Evolutionary conservation across 2,888 invertebrate genomes (phyloP).

Genomic region (Clivina fossor): DNA sequence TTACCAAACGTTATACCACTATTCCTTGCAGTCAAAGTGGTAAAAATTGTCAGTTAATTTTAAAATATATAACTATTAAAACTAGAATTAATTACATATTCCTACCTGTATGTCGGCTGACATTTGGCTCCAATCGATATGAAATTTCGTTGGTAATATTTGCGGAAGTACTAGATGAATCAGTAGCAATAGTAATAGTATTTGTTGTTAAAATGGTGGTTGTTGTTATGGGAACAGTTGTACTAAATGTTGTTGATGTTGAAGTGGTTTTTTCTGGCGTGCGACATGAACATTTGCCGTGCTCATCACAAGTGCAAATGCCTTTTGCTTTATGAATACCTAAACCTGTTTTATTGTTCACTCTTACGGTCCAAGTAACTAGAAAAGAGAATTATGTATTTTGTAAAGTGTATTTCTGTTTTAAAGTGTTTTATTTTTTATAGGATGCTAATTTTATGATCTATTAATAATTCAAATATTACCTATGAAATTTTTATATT

Average conservation of each 20-base stretch:
- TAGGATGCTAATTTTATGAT: no score
- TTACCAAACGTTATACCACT: no score
- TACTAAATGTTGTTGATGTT: slow-evolving; percentile 12
- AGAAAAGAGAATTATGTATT: background rate
- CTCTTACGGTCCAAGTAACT: slow-evolving; percentile 37
- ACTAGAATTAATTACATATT: no score
- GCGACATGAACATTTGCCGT: slow-evolving; percentile 55
- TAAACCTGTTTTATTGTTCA: slow-evolving; percentile 50
- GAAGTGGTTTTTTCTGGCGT: background rate
- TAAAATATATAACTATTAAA: no score
- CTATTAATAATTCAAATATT: no score
- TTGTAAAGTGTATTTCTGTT: background rate
- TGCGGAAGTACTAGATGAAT: no score
- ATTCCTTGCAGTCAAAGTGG: no score
- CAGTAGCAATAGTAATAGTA: no score
- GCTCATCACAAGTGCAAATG: slow-evolving; percentile 55
- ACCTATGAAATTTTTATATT: no score
- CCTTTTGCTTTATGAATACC: slow-evolving; percentile 57
- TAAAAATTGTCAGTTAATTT: no score
- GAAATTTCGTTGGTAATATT: no score
- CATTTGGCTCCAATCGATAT: slow-evolving; percentile 40
- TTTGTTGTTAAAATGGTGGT: slow-evolving; percentile 2
- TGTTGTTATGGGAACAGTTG: background rate
- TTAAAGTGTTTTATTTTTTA: background rate
- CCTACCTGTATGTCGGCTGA: slow-evolving; percentile 41